Base-by-base conservation (phyloP, 2,113 vertebrate species). In the Rhinoptilus africanus region DNA sequence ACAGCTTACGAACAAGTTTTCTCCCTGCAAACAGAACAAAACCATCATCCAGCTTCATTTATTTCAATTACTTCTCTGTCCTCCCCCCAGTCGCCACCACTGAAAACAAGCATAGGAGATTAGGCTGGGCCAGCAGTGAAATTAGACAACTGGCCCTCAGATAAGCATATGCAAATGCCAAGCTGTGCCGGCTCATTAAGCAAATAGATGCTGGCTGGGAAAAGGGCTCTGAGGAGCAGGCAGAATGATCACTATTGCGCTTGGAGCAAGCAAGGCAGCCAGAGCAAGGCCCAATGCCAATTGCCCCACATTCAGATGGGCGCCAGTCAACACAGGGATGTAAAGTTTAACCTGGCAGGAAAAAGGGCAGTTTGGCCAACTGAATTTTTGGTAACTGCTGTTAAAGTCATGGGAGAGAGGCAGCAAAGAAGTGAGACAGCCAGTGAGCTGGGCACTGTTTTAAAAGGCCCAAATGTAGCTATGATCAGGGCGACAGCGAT, bases 221-320 rank as follows among this genome's bases (percentile, higher is more conserved):
- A 85, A 71, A 53, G 21, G 34, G 12, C 41, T 67, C 24, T 57
- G 68, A 83, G 72, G 68, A 95, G 39, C 39, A 48, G 41, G 43
- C 41, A 88, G 35, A 56, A 62, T 0, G 1, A 53, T 69, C 19
- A 32, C 41, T 81, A 8, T 6, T 26, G 14, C 2, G 0, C 60
- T 68, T 22, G 20, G 34, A 57, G 41, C n/a, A 69, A 74, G 54
- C 2, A 0, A 80, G 34, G 69, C 35, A 66, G 64, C 13, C 0
- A 0, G 48, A 60, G 32, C 1, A 1, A 50, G 34, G 32, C 17
- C 37, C 1, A 1, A 4, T 54, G 54, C 54, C 60, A 51, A 28
- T 4, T 2, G 34, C 6, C 21, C 13, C 48, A 24, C 18, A 5
- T 69, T 67, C 62, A 47, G 9, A 39, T 32, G 51, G 41, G 20